A percentile compares a stretch with the other conserved stretches of the same genome.
phyloP scores from a whole-genome alignment of 2,113 vertebrate genomes.

The Pygoscelis adeliae region DNA sequence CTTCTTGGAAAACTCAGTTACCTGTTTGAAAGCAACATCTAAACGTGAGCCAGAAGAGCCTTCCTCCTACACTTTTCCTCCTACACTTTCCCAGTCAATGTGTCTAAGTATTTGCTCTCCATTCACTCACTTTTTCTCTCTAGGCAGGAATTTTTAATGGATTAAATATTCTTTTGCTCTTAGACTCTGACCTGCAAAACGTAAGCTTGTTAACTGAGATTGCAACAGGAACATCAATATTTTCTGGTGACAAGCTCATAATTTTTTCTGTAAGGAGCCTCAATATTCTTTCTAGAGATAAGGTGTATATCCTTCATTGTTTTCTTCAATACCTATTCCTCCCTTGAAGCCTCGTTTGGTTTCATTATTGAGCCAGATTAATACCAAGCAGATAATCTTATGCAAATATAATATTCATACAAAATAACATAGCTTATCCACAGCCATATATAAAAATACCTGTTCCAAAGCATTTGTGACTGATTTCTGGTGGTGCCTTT shows the following conservation, averaged over 20 bases:
- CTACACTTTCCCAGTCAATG: background rate
- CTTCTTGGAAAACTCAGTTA: background rate
- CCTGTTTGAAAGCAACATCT: background rate
- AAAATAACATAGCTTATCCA: background rate
- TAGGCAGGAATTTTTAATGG: background rate
- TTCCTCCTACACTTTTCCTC: background rate
- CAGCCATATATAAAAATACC: background rate
- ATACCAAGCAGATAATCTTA: background rate
- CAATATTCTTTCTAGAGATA: background rate
- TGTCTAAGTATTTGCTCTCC: background rate
- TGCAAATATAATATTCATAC: background rate
- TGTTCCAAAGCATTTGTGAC: background rate
- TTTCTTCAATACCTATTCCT: background rate
- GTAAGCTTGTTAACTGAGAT: background rate
- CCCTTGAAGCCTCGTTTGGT: background rate
- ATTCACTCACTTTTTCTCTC: background rate
- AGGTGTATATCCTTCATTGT: background rate
- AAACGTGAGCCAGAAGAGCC: background rate
- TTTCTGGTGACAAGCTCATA: background rate
- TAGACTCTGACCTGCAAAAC: background rate
- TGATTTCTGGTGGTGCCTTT: background rate
- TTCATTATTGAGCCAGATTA: background rate
- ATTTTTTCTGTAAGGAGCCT: background rate
- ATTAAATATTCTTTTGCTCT: background rate
- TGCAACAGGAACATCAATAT: background rate